These are phyloP conservation scores for Momotus momota DNA, from an alignment of 2,797 vertebrate genomes.

Conservation along the genomic window DNA sequence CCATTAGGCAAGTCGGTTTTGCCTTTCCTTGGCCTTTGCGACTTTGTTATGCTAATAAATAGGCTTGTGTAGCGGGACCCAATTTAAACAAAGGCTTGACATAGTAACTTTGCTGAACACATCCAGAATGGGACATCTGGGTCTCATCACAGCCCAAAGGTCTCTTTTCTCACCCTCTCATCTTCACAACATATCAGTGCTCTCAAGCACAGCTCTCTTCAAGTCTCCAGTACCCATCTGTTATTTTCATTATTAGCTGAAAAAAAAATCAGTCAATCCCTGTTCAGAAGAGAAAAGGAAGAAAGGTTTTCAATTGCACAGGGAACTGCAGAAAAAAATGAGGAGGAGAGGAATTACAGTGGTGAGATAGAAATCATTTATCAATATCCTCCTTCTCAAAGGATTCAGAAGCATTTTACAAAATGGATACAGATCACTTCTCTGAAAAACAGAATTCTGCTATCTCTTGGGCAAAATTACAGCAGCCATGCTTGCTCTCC, in stretches of 20 bases:
- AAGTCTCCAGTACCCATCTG: background rate
- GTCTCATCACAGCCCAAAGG: slow-evolving; percentile 39
- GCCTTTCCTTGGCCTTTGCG: slow-evolving; percentile 1
- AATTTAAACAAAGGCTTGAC: slow-evolving; percentile 45
- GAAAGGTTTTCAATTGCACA: background rate
- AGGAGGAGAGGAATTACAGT: background rate
- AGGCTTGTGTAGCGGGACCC: slow-evolving; percentile 4
- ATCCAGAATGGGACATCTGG: slow-evolving; percentile 38
- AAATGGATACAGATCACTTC: background rate
- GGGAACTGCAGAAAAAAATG: background rate
- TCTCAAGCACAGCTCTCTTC: background rate
- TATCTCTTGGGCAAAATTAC: background rate
- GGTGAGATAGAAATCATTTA: background rate
- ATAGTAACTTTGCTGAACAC: slow-evolving; percentile 5
- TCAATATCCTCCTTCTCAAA: background rate
- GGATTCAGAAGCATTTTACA: background rate
- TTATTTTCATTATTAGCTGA: slow-evolving; percentile 30
- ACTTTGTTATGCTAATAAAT: slow-evolving; percentile 52
- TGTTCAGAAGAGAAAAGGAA: background rate
- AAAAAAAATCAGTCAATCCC: background rate
- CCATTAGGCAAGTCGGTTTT: slow-evolving; percentile 26
- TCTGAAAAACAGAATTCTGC: background rate
- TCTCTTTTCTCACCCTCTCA: slow-evolving; percentile 15
- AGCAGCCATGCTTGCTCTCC: background rate
- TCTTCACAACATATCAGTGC: slow-evolving; percentile 15